Percentiles rank a stretch among this genome's conserved stretches.
Conservation (phyloP, 2,797 vertebrate species). For the Karalla daura region DNA sequence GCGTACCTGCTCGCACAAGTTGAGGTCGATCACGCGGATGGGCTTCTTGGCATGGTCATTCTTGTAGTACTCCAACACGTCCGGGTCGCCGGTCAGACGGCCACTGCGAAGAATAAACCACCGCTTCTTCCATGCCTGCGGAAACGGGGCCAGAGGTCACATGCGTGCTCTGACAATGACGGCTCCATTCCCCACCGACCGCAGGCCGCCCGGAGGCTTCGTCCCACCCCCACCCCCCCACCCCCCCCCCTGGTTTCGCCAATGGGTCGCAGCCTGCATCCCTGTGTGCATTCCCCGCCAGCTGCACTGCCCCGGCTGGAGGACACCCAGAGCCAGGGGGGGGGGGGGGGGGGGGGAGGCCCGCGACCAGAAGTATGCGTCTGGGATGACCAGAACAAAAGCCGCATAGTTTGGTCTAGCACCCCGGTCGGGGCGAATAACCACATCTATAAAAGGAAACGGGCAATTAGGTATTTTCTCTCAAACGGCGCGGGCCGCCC, state of each 20-base stretch:
- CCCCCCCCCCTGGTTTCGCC: constrained; percentile 51
- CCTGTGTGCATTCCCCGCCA: constrained; percentile 54
- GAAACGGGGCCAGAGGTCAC: constrained; percentile 67
- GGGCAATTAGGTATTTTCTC: constrained; percentile 55
- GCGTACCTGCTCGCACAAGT: constrained; percentile 94
- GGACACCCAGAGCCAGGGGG: constrained; percentile 49
- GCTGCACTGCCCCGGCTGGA: constrained; percentile 53
- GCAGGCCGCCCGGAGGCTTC: constrained; percentile 63
- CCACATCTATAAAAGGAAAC: constrained; percentile 69
- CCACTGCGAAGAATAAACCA: constrained; percentile 99
- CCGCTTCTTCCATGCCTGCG: constrained; percentile 99
- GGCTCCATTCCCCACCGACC: constrained; percentile 56
- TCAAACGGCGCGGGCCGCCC: constrained; percentile 45
- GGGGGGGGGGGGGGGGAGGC: constrained; percentile 70
- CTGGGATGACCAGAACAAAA: constrained; percentile 73
- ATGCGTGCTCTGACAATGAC: constrained; percentile 64
- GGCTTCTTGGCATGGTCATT: constrained; percentile 99
- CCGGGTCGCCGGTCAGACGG: constrained; percentile 96
- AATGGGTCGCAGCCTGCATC: constrained; percentile 45
- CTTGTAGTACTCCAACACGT: constrained; percentile 99
- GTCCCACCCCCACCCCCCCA: too few species aligned
- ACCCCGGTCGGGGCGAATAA: constrained; percentile 55
- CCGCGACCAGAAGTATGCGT: constrained; percentile 72
- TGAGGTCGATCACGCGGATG: constrained; percentile 99
- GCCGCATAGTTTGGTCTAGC: constrained; percentile 71